A percentile compares a stretch with the other conserved stretches of the same genome.
These are phyloP conservation scores for Drosophila leontia DNA, from an alignment of 1,140 invertebrate genomes.

Conservation along the genomic window DNA sequence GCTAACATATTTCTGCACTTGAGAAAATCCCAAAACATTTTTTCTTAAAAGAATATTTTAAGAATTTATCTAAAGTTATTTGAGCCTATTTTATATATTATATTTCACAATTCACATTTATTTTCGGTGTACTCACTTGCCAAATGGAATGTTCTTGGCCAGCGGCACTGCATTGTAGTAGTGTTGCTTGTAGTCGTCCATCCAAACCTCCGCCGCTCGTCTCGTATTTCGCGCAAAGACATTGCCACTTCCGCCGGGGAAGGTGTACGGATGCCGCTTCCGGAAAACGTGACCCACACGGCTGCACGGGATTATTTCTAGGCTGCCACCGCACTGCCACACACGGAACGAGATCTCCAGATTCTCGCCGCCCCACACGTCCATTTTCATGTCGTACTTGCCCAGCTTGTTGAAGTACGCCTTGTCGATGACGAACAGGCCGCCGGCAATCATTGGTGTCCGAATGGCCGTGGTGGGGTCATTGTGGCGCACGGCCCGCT, in stretches of 20 bases:
- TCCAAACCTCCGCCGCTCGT: conserved; percentile 97
- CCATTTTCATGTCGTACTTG: conserved; percentile 98
- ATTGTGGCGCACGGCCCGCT: conserved; percentile 91
- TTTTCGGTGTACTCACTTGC: conserved; percentile 90
- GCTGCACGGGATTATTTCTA: conserved; percentile 97
- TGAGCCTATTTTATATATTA: not conserved
- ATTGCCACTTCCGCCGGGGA: conserved; percentile 95
- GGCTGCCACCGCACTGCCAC: conserved; percentile 98
- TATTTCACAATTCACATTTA: not conserved
- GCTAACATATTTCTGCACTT: not conserved
- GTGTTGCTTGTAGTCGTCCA: conserved; percentile 97
- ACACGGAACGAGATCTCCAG: conserved; percentile 89
- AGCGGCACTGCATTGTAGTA: conserved; percentile 95
- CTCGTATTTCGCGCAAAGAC: conserved; percentile 95
- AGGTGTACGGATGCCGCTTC: conserved; percentile 98
- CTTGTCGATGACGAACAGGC: conserved; percentile 96
- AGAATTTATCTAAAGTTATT: not conserved
- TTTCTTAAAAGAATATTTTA: not conserved
- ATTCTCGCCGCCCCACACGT: conserved; percentile 93
- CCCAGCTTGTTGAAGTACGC: conserved; percentile 97
- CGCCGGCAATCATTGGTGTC: conserved; percentile 97
- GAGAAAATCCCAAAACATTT: not conserved
- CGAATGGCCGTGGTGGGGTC: conserved; percentile 93
- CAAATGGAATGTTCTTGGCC: conserved; percentile 94
- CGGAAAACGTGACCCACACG: conserved; percentile 95